A percentile compares a stretch with the other conserved stretches of the same genome.
Conservation (phyloP, 2,113 vertebrate genomes). For the Astatotilapia flaviijosephi region DNA sequence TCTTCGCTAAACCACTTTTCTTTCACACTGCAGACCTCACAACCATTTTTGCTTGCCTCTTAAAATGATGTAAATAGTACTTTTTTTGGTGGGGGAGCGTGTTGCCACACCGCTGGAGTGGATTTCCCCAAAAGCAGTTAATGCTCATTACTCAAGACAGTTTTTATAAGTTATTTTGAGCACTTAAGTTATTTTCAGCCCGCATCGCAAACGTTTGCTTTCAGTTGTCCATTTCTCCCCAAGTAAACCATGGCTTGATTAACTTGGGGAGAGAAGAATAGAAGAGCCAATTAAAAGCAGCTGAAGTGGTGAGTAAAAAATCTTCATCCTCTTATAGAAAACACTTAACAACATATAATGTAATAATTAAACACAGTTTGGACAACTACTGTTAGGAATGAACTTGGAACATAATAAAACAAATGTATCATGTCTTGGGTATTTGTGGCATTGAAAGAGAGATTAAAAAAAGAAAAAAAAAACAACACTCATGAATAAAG, state of each 20-base stretch:
- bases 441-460: not conserved
- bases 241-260: not conserved
- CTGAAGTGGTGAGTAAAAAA: not conserved
- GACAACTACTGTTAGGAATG: not conserved
- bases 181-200: not conserved
- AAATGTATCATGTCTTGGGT: not conserved
- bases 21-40: not conserved
- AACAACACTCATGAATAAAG: conserved; percentile 18
- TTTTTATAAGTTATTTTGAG: not conserved
- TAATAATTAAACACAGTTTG: not conserved
- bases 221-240: not conserved
- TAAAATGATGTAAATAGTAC: not conserved
- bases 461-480: not conserved
- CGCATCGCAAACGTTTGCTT: not conserved
- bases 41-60: not conserved
- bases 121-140: not conserved
- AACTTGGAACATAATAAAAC: not conserved
- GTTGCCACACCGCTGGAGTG: not conserved
- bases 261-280: not conserved
- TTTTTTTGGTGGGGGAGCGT: not conserved
- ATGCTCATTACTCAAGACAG: not conserved
- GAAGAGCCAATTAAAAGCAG: not conserved
- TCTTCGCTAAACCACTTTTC: not conserved
- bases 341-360: not conserved
- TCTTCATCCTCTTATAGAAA: not conserved